Evolutionary conservation across 2,113 vertebrate species (phyloP).

Genomic region (Megaleporinus macrocephalus): DNA sequence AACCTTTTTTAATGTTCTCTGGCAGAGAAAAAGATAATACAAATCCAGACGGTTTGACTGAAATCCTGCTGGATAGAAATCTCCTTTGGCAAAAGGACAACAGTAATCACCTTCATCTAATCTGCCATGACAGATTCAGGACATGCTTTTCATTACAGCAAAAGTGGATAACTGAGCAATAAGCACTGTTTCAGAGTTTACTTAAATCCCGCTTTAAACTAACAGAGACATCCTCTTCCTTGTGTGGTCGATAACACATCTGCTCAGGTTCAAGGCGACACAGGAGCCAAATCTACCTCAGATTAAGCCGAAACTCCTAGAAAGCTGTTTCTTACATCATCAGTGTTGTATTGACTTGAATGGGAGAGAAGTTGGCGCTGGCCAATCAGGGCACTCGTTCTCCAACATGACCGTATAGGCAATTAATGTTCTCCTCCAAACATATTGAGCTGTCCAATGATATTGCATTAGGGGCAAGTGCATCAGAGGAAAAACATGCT

Average conservation of each 20-base stretch:
- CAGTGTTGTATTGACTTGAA: not conserved
- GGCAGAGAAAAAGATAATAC: conserved; percentile 63
- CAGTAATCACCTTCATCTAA: conserved; percentile 93
- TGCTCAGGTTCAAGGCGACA: conserved; percentile 65
- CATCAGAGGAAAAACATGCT: too few relatives aligned
- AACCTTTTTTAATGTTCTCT: conserved; percentile 63
- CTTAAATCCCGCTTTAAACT: conserved; percentile 87
- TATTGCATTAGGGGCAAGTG: too few relatives aligned
- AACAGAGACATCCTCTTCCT: conserved; percentile 78
- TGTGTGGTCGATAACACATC: conserved; percentile 65
- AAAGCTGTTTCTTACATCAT: conserved; percentile 5
- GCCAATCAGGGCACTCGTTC: too few relatives aligned
- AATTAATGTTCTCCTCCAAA: too few relatives aligned
- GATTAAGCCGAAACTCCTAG: not conserved
- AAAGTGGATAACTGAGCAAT: conserved; percentile 91
- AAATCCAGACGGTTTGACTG: conserved; percentile 64
- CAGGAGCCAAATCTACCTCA: conserved; percentile 66
- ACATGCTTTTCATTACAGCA: conserved; percentile 93
- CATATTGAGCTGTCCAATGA: too few relatives aligned
- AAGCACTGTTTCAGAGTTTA: conserved; percentile 87
- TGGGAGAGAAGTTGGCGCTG: too few relatives aligned
- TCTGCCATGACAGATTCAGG: conserved; percentile 93
- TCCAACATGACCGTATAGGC: too few relatives aligned
- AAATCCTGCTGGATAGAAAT: conserved; percentile 80
- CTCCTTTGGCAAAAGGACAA: conserved; percentile 88